phyloP scores from a whole-genome alignment of 2,888 invertebrate genomes.

The Lutraria lutraria region DNA sequence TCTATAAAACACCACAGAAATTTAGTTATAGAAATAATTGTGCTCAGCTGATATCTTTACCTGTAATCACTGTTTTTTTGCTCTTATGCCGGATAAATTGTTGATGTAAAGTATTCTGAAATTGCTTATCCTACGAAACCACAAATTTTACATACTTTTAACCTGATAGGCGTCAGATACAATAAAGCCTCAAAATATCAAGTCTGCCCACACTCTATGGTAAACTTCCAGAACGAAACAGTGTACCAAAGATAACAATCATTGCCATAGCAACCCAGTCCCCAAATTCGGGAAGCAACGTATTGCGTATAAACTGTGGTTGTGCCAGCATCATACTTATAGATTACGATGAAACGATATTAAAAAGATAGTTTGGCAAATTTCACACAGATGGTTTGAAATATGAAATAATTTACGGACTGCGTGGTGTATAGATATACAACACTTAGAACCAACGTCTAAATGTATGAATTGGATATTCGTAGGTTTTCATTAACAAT shows the following conservation, averaged over 20 bases:
- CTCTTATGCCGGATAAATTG: no score
- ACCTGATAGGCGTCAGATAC: not conserved
- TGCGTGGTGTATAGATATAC: not conserved
- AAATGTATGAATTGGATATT: not conserved
- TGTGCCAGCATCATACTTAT: not conserved
- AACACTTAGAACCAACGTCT: not conserved
- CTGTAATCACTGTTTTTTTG: no score
- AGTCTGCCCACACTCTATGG: not conserved
- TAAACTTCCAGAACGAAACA: not conserved
- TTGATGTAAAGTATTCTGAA: not conserved
- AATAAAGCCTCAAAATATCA: not conserved
- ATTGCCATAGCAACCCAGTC: conserved; percentile 32
- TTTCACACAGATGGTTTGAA: not conserved
- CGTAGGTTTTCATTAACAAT: not conserved
- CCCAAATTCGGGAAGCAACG: conserved; percentile 43
- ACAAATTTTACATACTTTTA: not conserved
- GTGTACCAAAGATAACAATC: conserved; percentile 4
- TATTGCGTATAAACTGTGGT: not conserved
- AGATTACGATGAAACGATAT: not conserved
- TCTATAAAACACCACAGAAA: no score
- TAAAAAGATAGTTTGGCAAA: not conserved
- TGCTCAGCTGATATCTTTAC: no score
- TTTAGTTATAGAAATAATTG: no score
- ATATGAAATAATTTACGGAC: not conserved
- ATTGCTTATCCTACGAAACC: not conserved